These are phyloP conservation scores for Hydrozoanthus gracilis DNA, from an alignment of 92 coral and sea anemone species.

Conservation along the genomic window DNA sequence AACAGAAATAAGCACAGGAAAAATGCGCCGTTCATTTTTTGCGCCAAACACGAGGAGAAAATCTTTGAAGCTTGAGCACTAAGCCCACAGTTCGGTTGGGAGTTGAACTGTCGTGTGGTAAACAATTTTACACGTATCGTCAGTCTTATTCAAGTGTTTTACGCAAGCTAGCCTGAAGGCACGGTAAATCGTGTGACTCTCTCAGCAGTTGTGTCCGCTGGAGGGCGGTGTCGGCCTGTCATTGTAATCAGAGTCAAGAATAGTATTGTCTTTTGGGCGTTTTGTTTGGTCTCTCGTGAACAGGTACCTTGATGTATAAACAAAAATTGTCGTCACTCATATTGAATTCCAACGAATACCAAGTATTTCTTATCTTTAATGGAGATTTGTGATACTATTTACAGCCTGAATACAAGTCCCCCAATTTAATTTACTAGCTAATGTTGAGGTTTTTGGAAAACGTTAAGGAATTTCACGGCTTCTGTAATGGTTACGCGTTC, in stretches of 20 bases:
- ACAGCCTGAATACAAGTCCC: too few species aligned
- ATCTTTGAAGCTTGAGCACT: background rate
- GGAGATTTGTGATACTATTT: background rate
- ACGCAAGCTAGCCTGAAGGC: background rate
- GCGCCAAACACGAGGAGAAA: background rate
- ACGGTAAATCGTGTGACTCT: background rate
- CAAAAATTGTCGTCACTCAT: background rate
- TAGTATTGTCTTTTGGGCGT: conserved; percentile 3
- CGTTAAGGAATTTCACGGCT: too few species aligned
- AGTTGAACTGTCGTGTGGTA: background rate
- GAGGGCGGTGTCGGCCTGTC: background rate
- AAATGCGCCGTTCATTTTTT: background rate
- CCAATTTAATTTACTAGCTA: too few species aligned
- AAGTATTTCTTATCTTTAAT: too few species aligned
- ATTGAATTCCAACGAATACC: too few species aligned
- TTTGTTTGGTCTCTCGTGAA: background rate
- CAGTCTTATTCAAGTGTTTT: background rate
- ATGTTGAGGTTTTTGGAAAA: too few species aligned
- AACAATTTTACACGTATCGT: background rate
- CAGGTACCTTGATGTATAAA: background rate
- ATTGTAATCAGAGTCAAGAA: background rate
- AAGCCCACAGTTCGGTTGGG: background rate
- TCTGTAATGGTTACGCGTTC: too few species aligned
- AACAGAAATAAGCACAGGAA: background rate
- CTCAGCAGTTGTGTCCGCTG: background rate